phyloP scores from a whole-genome alignment of 2,888 invertebrate genomes.

The Leptinotarsa rubiginosa region DNA sequence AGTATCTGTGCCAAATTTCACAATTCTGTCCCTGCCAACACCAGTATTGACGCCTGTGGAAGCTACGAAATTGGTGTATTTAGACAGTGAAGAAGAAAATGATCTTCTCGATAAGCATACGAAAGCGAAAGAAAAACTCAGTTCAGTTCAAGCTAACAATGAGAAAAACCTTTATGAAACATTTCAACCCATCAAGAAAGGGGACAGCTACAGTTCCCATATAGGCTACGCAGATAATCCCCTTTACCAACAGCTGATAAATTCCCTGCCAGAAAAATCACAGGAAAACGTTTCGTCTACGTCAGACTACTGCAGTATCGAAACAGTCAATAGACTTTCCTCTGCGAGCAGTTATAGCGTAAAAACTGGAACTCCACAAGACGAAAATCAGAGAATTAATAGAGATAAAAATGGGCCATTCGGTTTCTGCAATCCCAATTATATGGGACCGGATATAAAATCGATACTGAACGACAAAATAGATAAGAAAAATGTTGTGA shows the following conservation, averaged over 20 bases:
- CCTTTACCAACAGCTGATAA: slow-evolving; percentile 70
- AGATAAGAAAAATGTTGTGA: slow-evolving; percentile 50
- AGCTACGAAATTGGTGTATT: slow-evolving; percentile 76
- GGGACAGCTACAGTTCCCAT: slow-evolving; percentile 71
- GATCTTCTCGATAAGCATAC: slow-evolving; percentile 42
- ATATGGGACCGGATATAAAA: slow-evolving; percentile 75
- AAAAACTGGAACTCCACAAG: slow-evolving; percentile 57
- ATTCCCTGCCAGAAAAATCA: slow-evolving; percentile 69
- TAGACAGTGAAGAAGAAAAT: slow-evolving; percentile 74
- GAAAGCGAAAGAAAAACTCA: slow-evolving; percentile 15
- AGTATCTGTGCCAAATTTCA: slow-evolving; percentile 81
- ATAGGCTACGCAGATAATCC: slow-evolving; percentile 66
- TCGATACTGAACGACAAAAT: slow-evolving; percentile 53
- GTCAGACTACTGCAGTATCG: slow-evolving; percentile 82
- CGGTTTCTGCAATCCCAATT: slow-evolving; percentile 83
- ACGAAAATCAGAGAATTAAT: slow-evolving; percentile 58
- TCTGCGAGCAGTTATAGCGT: slow-evolving; percentile 68
- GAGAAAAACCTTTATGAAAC: slow-evolving; percentile 67
- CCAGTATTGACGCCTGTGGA: slow-evolving; percentile 77
- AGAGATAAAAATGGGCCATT: slow-evolving; percentile 66
- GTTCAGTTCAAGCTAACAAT: slow-evolving; percentile 36
- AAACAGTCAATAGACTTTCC: slow-evolving; percentile 72
- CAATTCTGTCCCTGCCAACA: slow-evolving; percentile 72
- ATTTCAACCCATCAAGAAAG: slow-evolving; percentile 68
- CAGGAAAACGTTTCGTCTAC: slow-evolving; percentile 75